These are phyloP conservation scores for Hyles lineata DNA, from an alignment of 2,888 invertebrate genomes.

Conservation along the genomic window DNA sequence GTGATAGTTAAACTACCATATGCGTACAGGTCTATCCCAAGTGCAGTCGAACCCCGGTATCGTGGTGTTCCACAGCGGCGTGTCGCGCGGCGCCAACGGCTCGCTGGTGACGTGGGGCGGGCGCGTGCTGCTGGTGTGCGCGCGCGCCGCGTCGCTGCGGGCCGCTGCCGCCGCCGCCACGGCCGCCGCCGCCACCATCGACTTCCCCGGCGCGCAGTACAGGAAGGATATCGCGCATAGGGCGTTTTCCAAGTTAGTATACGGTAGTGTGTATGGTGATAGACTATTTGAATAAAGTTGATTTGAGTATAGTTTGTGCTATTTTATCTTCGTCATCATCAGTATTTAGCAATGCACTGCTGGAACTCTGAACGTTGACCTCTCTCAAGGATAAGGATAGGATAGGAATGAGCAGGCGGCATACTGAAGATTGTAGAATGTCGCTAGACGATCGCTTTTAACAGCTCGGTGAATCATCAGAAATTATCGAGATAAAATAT, in stretches of 20 bases:
- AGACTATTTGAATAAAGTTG: no score
- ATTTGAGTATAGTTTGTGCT: no score
- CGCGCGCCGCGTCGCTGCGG: conserved; percentile 87
- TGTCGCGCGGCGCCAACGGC: conserved; percentile 85
- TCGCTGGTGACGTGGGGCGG: conserved; percentile 93
- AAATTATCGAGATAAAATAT: no score
- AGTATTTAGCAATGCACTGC: no score
- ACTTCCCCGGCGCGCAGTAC: conserved; percentile 94
- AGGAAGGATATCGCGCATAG: conserved; percentile 96
- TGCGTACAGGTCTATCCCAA: conserved; percentile 83
- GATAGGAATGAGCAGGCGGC: no score
- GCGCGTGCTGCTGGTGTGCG: conserved; percentile 93
- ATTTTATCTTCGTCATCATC: no score
- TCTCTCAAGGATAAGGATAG: no score
- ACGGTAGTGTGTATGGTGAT: neutral
- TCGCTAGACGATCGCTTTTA: no score
- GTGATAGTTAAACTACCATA: no score
- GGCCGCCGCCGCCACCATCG: conserved; percentile 88
- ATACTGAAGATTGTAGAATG: no score
- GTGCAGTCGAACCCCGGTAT: conserved; percentile 80
- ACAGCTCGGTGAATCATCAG: no score
- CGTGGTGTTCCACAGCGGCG: conserved; percentile 94
- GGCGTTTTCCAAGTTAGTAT: conserved; percentile 90
- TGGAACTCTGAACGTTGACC: no score
- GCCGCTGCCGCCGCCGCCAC: conserved; percentile 90